Percentiles rank a stretch among this genome's conserved stretches.
These are phyloP conservation scores for Pimpla rufipes DNA, from an alignment of 2,888 invertebrate species.

Conservation along the genomic window DNA sequence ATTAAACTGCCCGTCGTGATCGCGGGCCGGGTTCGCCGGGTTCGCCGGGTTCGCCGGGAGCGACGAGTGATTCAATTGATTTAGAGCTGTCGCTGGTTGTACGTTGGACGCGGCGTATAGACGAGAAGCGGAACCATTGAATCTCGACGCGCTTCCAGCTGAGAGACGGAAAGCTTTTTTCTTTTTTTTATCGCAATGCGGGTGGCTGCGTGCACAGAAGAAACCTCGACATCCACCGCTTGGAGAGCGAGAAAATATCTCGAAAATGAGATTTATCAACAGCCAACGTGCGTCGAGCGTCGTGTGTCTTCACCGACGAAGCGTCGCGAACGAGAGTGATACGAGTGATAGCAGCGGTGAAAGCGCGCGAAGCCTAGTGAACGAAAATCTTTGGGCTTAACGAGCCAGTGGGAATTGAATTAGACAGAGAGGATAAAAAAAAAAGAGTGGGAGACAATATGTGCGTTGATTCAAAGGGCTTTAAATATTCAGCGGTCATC, in stretches of 20 bases:
- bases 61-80: slow-evolving; percentile 42
- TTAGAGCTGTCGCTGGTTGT: slow-evolving; percentile 11
- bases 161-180: neutral
- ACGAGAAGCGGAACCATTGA: neutral
- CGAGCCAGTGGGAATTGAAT: slow-evolving; percentile 10
- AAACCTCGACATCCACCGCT: no score
- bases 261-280: no score
- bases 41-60: neutral
- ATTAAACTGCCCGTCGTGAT: neutral
- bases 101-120: neutral
- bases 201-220: no score
- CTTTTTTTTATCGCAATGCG: neutral
- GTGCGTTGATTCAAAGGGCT: slow-evolving; percentile 54
- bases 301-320: no score
- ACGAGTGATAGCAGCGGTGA: slow-evolving; percentile 32
- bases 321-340: slow-evolving; percentile 15
- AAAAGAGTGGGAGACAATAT: slow-evolving; percentile 10
- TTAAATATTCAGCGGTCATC: slow-evolving; percentile 73
- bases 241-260: no score
- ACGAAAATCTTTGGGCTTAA: slow-evolving; percentile 1
- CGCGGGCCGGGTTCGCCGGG: no score
- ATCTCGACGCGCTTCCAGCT: neutral
- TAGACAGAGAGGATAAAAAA: neutral
- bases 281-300: no score
- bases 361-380: slow-evolving; percentile 2